phyloP scores from a whole-genome alignment of 1,140 invertebrate genomes.

The Oncopodura yosiiana region DNA sequence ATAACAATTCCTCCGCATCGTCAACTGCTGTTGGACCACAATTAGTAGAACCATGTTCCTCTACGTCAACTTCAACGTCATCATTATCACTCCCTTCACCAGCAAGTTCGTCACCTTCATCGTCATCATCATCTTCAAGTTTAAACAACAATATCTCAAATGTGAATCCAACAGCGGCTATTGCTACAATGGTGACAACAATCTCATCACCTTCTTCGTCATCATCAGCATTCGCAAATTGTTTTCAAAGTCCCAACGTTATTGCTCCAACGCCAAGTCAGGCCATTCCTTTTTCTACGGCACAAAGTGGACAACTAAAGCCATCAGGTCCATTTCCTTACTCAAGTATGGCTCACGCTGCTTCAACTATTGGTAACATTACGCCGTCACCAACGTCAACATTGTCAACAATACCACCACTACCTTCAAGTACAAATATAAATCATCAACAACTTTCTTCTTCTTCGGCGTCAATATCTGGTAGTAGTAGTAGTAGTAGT shows the following conservation, averaged over 20 bases:
- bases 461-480: no score
- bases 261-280: no score
- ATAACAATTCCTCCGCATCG: neutral
- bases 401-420: no score
- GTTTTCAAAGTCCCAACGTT: conserved; percentile 40
- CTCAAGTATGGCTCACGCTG: conserved; percentile 79
- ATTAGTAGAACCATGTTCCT: neutral
- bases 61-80: neutral
- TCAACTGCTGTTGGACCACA: neutral
- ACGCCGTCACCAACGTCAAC: no score
- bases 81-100: neutral
- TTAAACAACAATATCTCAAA: neutral
- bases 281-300: neutral
- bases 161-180: neutral
- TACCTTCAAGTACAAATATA: no score
- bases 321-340: conserved; percentile 72
- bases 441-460: no score
- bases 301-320: no score
- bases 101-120: conserved; percentile 10
- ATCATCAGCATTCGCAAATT: no score
- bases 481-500: no score
- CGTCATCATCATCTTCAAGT: neutral
- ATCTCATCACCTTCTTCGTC: no score
- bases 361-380: conserved; percentile 43
- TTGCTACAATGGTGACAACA: no score